Base-by-base conservation (phyloP, 2,797 vertebrate genomes). In the Siniperca scherzeri region DNA sequence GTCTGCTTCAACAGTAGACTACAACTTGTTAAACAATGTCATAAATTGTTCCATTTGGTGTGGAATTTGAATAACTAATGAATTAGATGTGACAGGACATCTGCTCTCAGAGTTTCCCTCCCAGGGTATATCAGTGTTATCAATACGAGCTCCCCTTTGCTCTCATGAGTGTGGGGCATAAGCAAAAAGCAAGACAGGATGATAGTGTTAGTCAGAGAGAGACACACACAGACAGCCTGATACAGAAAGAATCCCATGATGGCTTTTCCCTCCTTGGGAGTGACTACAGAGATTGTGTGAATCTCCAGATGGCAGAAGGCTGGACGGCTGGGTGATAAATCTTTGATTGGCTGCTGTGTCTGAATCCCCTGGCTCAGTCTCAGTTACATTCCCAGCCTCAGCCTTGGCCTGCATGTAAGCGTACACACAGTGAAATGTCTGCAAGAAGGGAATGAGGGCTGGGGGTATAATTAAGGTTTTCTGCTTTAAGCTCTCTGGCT, bases 271-370 rank as follows among this genome's bases (percentile, higher is more conserved):
- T 92, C 75, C 52, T 68, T 72, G 74, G 81, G 87, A 90, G 81
- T 64, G 76, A 85, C 87, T 61, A 78, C 78, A 88, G 86, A 90
- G 82, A 89, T 68, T 72, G 82, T 81, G 89, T 85, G 88, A 85
- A 74, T 88, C 89, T 93, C 91, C 91, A 93, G 92, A 94, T 92
- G 88, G 89, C 87, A 88, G 83, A 89, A 86, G 84, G 83, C 85
- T 87, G 89, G 88, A 92, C 83, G 87, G 87, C 80, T 83, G 83
- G 83, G 82, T 84, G 91, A 93, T 94, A 90, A 92, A 94, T 92
- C 89, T 94, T 90, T 94, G 92, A 95, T 91, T 92, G 94, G 92
- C 89, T 89, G 91, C 91, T 89, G 91, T 82, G 86, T 91, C 81
- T 85, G 91, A 88, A 90, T 93, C 88, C 88, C 87, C 73, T 84